Conservation (phyloP, 2,888 invertebrate species). For the Lycia hirtaria region DNA sequence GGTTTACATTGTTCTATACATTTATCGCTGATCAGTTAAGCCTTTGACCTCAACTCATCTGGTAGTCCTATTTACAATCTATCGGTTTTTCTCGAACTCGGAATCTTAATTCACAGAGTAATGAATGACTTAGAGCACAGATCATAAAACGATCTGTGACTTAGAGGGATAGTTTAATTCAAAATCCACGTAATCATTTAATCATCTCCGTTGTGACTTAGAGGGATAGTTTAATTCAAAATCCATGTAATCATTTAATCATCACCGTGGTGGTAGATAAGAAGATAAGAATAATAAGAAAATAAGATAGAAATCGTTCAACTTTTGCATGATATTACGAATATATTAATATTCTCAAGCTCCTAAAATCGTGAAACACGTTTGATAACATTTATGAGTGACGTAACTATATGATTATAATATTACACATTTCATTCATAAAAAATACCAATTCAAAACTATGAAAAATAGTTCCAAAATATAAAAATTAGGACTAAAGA, state of each 20-base stretch:
- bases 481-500: slow-evolving; percentile 52
- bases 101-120: too few relatives aligned
- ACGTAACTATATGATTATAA: neutral
- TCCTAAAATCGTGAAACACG: neutral
- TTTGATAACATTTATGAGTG: neutral
- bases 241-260: slow-evolving; percentile 1
- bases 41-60: neutral
- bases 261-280: slow-evolving; percentile 1
- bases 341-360: neutral
- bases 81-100: too few relatives aligned
- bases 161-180: too few relatives aligned
- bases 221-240: too few relatives aligned
- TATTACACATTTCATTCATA: slow-evolving; percentile 16
- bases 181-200: too few relatives aligned
- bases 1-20: neutral
- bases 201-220: too few relatives aligned
- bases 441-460: slow-evolving; percentile 30
- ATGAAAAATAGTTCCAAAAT: slow-evolving; percentile 23
- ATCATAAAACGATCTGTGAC: too few relatives aligned
- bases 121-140: too few relatives aligned
- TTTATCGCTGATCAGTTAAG: too few relatives aligned
- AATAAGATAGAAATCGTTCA: neutral
- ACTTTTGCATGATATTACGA: neutral
- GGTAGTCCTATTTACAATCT: too few relatives aligned
- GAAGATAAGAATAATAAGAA: neutral